Conservation (phyloP, 2,797 vertebrate genomes). For the Melanotaenia pygmaea region DNA sequence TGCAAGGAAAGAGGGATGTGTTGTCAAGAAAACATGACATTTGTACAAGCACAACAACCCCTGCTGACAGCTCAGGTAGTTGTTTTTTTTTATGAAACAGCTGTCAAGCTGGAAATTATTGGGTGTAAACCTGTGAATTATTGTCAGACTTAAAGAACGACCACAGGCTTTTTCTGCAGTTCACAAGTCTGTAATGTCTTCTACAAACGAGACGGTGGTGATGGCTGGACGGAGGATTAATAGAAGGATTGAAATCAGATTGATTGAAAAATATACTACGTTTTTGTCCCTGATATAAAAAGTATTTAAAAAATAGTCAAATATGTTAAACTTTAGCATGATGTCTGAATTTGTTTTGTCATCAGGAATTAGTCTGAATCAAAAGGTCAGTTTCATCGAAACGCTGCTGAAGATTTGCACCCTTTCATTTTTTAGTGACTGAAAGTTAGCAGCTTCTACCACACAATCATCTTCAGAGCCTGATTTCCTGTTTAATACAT, state of each 20-base stretch:
- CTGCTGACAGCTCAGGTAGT: background rate
- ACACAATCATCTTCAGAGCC: no score
- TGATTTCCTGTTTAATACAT: background rate
- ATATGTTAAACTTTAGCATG: no score
- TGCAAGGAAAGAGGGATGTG: background rate
- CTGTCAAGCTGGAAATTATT: constrained; percentile 11
- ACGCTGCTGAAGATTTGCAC: background rate
- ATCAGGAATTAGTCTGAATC: background rate
- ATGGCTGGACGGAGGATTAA: background rate
- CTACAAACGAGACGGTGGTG: background rate
- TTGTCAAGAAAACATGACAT: background rate
- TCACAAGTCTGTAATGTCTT: background rate
- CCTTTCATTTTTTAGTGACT: background rate
- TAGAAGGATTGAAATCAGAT: background rate
- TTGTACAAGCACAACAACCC: background rate
- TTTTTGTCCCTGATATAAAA: no score
- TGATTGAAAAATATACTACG: background rate
- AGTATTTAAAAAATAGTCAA: no score
- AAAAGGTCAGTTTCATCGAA: background rate
- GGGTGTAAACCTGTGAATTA: constrained; percentile 31
- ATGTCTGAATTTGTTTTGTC: background rate
- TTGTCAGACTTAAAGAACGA: constrained; percentile 9
- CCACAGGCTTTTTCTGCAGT: background rate
- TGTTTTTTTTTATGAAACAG: background rate
- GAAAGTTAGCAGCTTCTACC: background rate